These are phyloP conservation scores for Chaetops frenatus DNA, from an alignment of 2,113 vertebrate species.

Conservation along the genomic window DNA sequence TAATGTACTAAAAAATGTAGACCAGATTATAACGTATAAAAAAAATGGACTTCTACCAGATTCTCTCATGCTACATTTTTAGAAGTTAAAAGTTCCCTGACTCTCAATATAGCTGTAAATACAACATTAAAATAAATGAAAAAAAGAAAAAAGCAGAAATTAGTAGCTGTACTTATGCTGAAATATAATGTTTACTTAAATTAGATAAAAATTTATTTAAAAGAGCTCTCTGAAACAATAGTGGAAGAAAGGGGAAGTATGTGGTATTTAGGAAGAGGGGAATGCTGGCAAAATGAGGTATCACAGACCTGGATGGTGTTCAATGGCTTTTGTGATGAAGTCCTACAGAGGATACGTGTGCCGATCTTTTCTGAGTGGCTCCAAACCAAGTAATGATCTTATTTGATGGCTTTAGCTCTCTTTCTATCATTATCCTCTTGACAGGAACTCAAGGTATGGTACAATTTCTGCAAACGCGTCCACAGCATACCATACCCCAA, in stretches of 20 bases:
- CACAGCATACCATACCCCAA: not conserved
- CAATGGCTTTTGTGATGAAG: not conserved
- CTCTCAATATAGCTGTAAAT: not conserved
- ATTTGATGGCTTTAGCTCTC: not conserved
- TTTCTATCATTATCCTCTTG: not conserved
- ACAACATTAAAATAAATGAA: not conserved
- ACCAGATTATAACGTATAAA: not conserved
- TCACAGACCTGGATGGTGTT: not conserved
- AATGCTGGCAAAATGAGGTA: not conserved
- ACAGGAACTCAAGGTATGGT: fast-evolving
- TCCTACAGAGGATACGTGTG: not conserved
- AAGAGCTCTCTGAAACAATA: not conserved
- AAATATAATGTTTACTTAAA: not conserved
- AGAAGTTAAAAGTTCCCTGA: not conserved
- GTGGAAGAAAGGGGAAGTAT: not conserved
- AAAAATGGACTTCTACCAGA: not conserved
- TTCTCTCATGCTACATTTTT: not conserved
- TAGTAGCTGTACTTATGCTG: not conserved
- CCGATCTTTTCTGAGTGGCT: not conserved
- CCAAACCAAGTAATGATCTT: not conserved
- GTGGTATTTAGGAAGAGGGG: not conserved
- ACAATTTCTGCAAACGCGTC: fast-evolving
- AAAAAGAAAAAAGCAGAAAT: not conserved
- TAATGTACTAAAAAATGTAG: too few relatives aligned
- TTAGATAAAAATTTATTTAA: not conserved